phyloP scores from a whole-genome alignment of 1,140 invertebrate genomes.

The Battus philenor region DNA sequence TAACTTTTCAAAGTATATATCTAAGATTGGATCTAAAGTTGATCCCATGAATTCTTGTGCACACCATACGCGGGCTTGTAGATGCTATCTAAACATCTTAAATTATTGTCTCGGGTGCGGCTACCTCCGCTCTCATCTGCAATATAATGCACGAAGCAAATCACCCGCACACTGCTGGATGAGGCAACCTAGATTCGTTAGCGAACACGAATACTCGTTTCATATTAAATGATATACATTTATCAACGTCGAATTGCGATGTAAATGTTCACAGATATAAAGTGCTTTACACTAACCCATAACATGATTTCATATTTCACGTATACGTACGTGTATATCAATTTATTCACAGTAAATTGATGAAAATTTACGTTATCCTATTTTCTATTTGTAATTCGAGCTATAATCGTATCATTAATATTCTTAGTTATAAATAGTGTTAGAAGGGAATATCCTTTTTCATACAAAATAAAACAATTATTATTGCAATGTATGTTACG shows the following conservation, averaged over 20 bases:
- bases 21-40: conserved; percentile 57
- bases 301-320: too few relatives aligned
- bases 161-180: conserved; percentile 27
- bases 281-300: too few relatives aligned
- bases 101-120: conserved; percentile 52
- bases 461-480: too few relatives aligned
- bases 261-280: too few relatives aligned
- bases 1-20: conserved; percentile 48
- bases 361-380: too few relatives aligned
- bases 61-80: conserved; percentile 51
- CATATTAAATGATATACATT: conserved; percentile 2
- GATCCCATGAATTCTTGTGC: conserved; percentile 65
- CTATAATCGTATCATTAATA: too few relatives aligned
- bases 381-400: too few relatives aligned
- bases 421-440: too few relatives aligned
- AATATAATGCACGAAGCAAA: conserved; percentile 42
- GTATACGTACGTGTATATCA: too few relatives aligned
- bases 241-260: conserved; percentile 1
- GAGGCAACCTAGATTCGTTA: conserved; percentile 20
- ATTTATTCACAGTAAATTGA: too few relatives aligned
- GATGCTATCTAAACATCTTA: conserved; percentile 68
- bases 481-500: too few relatives aligned
- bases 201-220: conserved; percentile 1
- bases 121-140: conserved; percentile 46
- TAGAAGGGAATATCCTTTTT: too few relatives aligned